Base-by-base conservation (phyloP, 2,888 invertebrate genomes). In the Lapara coniferarum region DNA sequence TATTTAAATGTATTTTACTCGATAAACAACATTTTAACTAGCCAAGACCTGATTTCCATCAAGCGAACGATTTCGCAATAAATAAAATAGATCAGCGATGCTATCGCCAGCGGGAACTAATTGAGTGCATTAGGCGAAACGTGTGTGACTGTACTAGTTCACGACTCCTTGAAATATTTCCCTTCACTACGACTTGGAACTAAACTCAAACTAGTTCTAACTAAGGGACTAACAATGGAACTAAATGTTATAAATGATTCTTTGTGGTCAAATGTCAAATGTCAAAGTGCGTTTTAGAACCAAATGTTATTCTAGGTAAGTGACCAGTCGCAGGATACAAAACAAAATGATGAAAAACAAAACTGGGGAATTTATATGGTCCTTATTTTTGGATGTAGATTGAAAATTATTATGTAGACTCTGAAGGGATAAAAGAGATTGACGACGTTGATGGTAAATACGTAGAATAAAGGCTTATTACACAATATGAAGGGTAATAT, bases 131-230 rank as follows among this genome's bases (percentile, higher is more conserved):
- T 63, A 63, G 49, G 19, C 19, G 46, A 49, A 63, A 63, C 63
- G 63, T 63, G 63, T 63, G 63, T 63, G 63, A 63, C 63, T 46
- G 63, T 49, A 19, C 49, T 49, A 13, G 49, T 63, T 63, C 13
- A 63, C 13, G 63, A 46, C 63, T 63, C 63, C 63, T 49, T 63
- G 63, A 63, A 46, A 63, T 63, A 63, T 63, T 63, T 49, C 63
- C 63, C 63, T 63, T 63, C 63, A 63, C 63, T 63, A 16, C 46
- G 46, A 13, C 57, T 55, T 10, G 19, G 19, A 19, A 37, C 37
- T 1, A 51, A 56, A 19, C 46, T 46, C 2, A 63, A 63, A 46
- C 63, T 16, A 19, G 63, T 63, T 63, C 49, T 63, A 63, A 49
- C 63, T 19, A 63, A 63, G 13, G 63, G 19, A 19, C 46, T 13